Evolutionary conservation across 2,888 invertebrate genomes (phyloP), one percentile per base, ranked within the genome.

Genomic region (Biston stratarius): DNA sequence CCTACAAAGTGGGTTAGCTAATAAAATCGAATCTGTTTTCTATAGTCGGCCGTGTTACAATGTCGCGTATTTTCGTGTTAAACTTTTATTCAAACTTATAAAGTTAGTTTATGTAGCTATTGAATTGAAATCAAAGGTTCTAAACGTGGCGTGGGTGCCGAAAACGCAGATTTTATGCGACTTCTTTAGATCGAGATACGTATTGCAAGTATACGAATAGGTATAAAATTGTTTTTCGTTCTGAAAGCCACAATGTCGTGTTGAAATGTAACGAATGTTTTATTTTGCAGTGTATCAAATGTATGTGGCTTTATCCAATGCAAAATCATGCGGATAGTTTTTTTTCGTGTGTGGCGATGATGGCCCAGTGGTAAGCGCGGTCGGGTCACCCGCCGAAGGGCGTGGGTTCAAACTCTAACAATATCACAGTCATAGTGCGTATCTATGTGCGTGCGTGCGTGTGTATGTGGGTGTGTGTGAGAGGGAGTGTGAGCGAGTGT

Each of bases 91-190:
- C 45, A 34, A 59, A 59, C 38, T 59, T 48, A 59, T 48, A 49
- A 59, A 59, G 48, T 49, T 59, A 59, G 49, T 59, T 59, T 59
- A 59, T 59, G 59, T 49, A 3, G 49, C 59, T n/a, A 59, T 59
- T 59, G 59, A 59, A 59, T 59, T 49, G 59, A 49, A 59, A 59
- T 59, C 59, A 59, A 59, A 59, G 59, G 33, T 49, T 59, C 38
- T 40, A 6, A 59, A 48, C 3, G 45, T n/a, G 11, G 58, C 15
- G 58, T 38, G 58, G 48, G 59, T 40, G 49, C 9, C 8, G 48
- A 12, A 40, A 49, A 49, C 49, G 59, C 24, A 59, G 40, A 59
- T 59, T 59, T 59, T 59, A 49, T 51, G 24, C 15, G 42, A 42
- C 40, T 51, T 59, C 49, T 59, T 48, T 42, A 42, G 38, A 49